A percentile compares a stretch with the other conserved stretches of the same genome.
Conservation (phyloP, 2,113 vertebrate genomes). For the Gopherus evgoodei region DNA sequence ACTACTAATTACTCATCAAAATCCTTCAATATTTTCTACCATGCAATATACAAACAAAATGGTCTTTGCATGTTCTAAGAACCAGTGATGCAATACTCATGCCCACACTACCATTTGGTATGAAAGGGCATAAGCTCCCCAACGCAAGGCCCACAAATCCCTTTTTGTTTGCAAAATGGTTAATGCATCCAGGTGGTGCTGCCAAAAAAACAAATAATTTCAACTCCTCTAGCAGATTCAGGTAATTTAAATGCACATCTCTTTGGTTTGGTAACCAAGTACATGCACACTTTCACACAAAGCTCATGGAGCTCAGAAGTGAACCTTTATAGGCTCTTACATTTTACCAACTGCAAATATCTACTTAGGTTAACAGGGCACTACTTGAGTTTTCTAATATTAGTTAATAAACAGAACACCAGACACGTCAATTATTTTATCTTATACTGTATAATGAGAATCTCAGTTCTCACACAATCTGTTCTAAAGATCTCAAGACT, state of each 20-base stretch:
- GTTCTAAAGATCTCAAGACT: neutral
- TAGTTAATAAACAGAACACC: constrained; percentile 12
- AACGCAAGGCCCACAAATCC: neutral
- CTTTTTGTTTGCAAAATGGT: neutral
- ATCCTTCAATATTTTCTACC: neutral
- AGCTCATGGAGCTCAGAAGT: neutral
- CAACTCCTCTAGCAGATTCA: neutral
- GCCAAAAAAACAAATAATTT: neutral
- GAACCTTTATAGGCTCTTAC: neutral
- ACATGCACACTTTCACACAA: neutral
- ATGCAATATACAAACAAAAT: neutral
- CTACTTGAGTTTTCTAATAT: constrained; percentile 16
- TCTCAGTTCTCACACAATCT: neutral
- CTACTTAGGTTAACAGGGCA: constrained; percentile 4
- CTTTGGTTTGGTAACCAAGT: neutral
- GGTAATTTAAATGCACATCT: neutral
- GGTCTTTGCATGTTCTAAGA: neutral
- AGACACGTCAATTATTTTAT: neutral
- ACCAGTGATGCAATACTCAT: neutral
- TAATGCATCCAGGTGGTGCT: neutral
- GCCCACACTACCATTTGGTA: neutral
- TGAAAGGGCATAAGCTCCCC: neutral
- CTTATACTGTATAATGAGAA: neutral
- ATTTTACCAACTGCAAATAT: neutral
- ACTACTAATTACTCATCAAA: too few relatives aligned